These are phyloP conservation scores for Urophycis tenuis DNA, from an alignment of 2,797 vertebrate genomes.

Conservation along the genomic window DNA sequence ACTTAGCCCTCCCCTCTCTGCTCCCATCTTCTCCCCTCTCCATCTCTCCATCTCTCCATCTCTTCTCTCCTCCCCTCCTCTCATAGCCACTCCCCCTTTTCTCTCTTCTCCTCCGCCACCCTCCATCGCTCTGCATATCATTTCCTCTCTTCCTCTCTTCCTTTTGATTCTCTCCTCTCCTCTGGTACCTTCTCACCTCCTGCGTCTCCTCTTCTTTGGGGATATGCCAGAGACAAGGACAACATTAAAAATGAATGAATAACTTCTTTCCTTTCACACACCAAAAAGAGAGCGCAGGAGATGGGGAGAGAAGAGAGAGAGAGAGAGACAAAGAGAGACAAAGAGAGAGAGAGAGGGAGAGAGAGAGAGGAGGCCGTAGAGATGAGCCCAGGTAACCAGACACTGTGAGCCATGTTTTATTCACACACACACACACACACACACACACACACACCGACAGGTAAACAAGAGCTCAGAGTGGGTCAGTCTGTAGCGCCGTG, in stretches of 20 bases:
- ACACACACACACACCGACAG: constrained; percentile 30
- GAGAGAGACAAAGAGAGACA: neutral
- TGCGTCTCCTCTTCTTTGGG: constrained; percentile 27
- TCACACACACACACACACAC: constrained; percentile 48
- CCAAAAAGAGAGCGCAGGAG: constrained; percentile 53
- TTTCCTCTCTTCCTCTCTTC: neutral
- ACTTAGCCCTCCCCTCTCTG: neutral
- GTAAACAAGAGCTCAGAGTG: neutral
- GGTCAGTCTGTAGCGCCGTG: neutral
- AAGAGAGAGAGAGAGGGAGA: neutral
- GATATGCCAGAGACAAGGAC: constrained; percentile 38
- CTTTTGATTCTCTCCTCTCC: neutral
- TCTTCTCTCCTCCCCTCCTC: neutral
- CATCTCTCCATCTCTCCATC: too few species aligned
- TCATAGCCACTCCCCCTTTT: neutral
- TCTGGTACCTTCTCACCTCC: neutral
- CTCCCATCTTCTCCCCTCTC: too few species aligned
- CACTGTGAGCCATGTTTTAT: constrained; percentile 69
- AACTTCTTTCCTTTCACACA: constrained; percentile 70
- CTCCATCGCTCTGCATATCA: neutral
- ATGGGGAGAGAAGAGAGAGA: constrained; percentile 19
- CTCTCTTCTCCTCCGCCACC: neutral
- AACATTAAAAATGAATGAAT: constrained; percentile 75
- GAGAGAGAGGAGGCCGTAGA: constrained; percentile 9
- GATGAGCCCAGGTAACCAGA: constrained; percentile 60